Base-by-base conservation (phyloP, 2,888 invertebrate genomes). In the Cantharis lateralis region DNA sequence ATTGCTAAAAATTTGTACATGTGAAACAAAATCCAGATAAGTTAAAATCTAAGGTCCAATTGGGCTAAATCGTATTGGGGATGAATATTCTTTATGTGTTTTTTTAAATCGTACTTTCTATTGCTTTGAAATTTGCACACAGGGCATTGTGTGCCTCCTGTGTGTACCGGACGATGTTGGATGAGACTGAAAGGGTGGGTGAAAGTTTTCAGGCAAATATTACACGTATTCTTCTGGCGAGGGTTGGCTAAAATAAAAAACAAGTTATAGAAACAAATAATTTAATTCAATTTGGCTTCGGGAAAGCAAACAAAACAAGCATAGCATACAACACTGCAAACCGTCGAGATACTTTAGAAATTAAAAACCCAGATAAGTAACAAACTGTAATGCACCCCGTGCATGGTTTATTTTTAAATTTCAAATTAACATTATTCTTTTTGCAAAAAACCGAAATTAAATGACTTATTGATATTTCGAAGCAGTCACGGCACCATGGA, bases 401-500 rank as follows among this genome's bases (percentile, higher is more conserved):
- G 32, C 32, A 32, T 28, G 9, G 28, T 28, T 28, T 48, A n/a
- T 48, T 7, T 48, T n/a, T 1, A n/a, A 48, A n/a, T n/a, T 48
- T 48, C n/a, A 48, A n/a, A n/a, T 48, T 32, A 32, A 32, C 32
- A 32, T 32, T 13, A 20, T 9, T 32, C 5, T 13, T 32, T 32
- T 3, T 4, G 4, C 13, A 13, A 48, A 48, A 48, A 48, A 48
- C 0, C 32, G 32, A 32, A 32, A 32, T 32, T 32, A 32, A 13
- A n/a, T 48, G 48, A 48, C 0, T 48, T 48, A 48, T 48, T 48
- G 48, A 48, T 48, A 48, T 48, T 48, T 48, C 9, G 48, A 48
- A 48, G 48, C 48, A 48, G 71, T 61, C 61, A 81, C 80, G 76
- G 82, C 82, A 70, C 80, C 48, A 48, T 48, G 48, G 48, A 48